Evolutionary conservation across 2,113 vertebrate species (phyloP).

Genomic region (Dendropsophus ebraccatus): DNA sequence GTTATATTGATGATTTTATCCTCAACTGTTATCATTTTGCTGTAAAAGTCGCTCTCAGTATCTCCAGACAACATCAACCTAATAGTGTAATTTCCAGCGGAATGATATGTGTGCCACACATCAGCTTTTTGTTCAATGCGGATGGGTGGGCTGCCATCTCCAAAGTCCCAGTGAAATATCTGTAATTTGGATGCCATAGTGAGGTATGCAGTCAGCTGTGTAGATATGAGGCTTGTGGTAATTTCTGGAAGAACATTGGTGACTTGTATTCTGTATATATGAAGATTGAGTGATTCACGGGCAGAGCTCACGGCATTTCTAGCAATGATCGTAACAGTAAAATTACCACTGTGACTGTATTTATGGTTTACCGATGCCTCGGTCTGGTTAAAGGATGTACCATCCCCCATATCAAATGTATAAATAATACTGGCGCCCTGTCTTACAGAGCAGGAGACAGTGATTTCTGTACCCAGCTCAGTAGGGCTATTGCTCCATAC

Average conservation of each 20-base stretch:
- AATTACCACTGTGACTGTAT: slow-evolving; percentile 71
- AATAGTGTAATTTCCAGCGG: slow-evolving; percentile 66
- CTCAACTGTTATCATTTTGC: slow-evolving; percentile 68
- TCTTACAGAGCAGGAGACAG: slow-evolving; percentile 66
- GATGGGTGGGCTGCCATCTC: slow-evolving; percentile 64
- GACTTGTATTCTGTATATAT: slow-evolving; percentile 69
- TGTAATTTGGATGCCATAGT: slow-evolving; percentile 64
- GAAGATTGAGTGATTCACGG: slow-evolving; percentile 61
- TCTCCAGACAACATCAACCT: slow-evolving; percentile 67
- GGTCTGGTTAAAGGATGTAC: slow-evolving; percentile 62
- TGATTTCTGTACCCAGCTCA: slow-evolving; percentile 65
- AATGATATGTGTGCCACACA: slow-evolving; percentile 66
- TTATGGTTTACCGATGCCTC: slow-evolving; percentile 65
- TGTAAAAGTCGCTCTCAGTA: slow-evolving; percentile 55
- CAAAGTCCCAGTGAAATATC: slow-evolving; percentile 75
- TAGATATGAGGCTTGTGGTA: slow-evolving; percentile 61
- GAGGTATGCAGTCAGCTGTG: slow-evolving; percentile 64
- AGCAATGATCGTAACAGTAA: slow-evolving; percentile 67
- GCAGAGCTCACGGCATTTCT: slow-evolving; percentile 68
- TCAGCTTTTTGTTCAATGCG: slow-evolving; percentile 63
- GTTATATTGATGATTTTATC: slow-evolving; percentile 63
- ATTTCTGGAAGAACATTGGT: slow-evolving; percentile 67
- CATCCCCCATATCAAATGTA: slow-evolving; percentile 78
- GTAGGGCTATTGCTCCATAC: slow-evolving; percentile 63
- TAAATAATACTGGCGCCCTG: slow-evolving; percentile 70